Base-by-base conservation (phyloP, 2,888 invertebrate genomes). In the Alcis repandata region DNA sequence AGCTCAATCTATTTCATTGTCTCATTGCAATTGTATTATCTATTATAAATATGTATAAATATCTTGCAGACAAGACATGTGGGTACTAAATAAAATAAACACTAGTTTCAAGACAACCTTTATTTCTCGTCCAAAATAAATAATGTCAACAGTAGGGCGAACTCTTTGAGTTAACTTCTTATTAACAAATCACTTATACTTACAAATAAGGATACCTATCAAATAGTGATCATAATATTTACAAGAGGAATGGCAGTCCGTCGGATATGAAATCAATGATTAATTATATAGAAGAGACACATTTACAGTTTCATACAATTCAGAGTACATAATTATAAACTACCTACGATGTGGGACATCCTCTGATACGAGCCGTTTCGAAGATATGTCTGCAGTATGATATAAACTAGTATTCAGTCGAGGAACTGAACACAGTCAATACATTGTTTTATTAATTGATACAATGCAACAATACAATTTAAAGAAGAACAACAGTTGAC, bases 81-180 rank as follows among this genome's bases (percentile, higher is more conserved):
- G 1, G 20, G 20, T 38, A 51, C 33, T 4, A 66, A 82, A 82
- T 79, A 68, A 87, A 85, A 87, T 70, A 67, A 73, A 60, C 45
- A 45, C 51, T 84, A 84, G 78, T 89, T 90, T 83, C 88, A 92
- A 91, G 92, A 92, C 91, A 92, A 92, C 89, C 87, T 92, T 91
- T 92, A 92, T 69, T 85, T 92, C 85, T 91, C 88, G 86, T 91
- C 88, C 89, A 90, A 92, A 92, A 91, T 90, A 90, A 91, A 87
- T 84, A 80, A 85, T 87, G 82, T 91, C 89, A 92, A 92, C 92
- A 92, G 61, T 59, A 89, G 88, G 89, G 90, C 88, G 87, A 88
- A 92, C 91, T 91, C 91, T 91, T 91, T 80, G 91, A 91, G 91
- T 91, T 86, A 88, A 88, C 83, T 85, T 86, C 88, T 75, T 76